These are phyloP conservation scores for Darevskia mixta DNA, from an alignment of 2,797 vertebrate genomes.

Conservation along the genomic window DNA sequence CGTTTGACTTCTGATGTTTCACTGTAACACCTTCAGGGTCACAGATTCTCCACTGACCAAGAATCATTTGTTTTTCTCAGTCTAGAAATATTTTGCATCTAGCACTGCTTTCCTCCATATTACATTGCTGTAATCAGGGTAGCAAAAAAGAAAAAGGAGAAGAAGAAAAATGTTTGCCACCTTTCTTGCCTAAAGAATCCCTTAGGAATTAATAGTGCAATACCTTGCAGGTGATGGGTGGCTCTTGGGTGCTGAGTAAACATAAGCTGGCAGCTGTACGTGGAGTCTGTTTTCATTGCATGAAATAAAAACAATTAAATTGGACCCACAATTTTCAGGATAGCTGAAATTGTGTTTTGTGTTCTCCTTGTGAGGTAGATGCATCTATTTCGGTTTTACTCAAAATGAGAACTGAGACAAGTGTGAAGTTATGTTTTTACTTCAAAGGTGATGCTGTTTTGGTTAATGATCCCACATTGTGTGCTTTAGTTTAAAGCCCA, in stretches of 20 bases:
- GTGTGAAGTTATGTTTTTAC: neutral
- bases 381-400: neutral
- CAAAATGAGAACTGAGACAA: neutral
- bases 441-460: constrained; percentile 14
- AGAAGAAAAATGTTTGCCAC: neutral
- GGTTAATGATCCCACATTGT: neutral
- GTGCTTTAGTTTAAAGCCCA: neutral
- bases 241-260: constrained; percentile 32
- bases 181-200: neutral
- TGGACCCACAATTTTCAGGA: fast-evolving
- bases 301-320: constrained; percentile 33
- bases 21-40: no score
- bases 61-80: neutral
- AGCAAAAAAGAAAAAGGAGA: no score
- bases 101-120: neutral
- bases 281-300: constrained; percentile 14
- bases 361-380: neutral
- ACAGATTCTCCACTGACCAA: no score
- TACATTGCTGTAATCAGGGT: neutral
- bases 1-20: no score
- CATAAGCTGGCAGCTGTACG: constrained; percentile 10
- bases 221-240: neutral
- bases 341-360: neutral
- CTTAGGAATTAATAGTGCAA: neutral
- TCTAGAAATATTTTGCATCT: constrained; percentile 8